Percentiles rank a stretch among this genome's conserved stretches.
These are phyloP conservation scores for Harpegnathos saltator DNA, from an alignment of 1,140 invertebrate genomes.

Conservation along the genomic window DNA sequence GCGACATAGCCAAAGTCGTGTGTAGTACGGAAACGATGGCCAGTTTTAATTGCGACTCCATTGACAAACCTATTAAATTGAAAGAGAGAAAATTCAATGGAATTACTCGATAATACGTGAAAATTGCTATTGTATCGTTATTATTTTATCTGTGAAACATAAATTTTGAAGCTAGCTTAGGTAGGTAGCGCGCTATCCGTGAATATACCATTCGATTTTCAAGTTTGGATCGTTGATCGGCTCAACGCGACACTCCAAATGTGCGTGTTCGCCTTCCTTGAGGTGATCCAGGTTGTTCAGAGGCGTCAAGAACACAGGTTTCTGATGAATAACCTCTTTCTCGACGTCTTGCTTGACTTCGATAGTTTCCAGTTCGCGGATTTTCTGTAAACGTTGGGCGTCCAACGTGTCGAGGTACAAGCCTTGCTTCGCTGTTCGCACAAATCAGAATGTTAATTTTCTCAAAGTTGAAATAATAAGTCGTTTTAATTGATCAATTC, in stretches of 20 bases:
- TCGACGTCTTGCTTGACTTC: conserved; percentile 91
- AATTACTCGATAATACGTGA: not conserved
- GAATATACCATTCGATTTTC: conserved; percentile 96
- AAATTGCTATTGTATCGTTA: not conserved
- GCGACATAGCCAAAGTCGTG: conserved; percentile 99
- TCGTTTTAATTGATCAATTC: conserved; percentile 27
- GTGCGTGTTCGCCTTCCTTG: conserved; percentile 96
- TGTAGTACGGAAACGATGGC: conserved; percentile 95
- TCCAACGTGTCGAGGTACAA: conserved; percentile 95
- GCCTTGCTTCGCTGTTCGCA: conserved; percentile 90
- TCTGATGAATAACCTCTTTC: conserved; percentile 91
- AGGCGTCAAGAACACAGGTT: conserved; percentile 95
- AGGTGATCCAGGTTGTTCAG: conserved; percentile 94
- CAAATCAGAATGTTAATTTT: conserved; percentile 54
- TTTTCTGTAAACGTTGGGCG: conserved; percentile 94
- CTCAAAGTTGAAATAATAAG: conserved; percentile 27
- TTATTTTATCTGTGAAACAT: not conserved
- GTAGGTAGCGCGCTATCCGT: too few species aligned
- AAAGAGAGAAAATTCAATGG: conserved; percentile 6
- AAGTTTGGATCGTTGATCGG: conserved; percentile 98
- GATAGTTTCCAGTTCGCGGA: conserved; percentile 94
- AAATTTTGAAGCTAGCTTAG: conserved; percentile 9
- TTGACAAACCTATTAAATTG: conserved; percentile 81
- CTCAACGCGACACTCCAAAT: conserved; percentile 97
- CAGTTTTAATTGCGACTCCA: conserved; percentile 85